Base-by-base conservation (phyloP, 2,888 invertebrate species). In the Pardosa pseudoannulata region DNA sequence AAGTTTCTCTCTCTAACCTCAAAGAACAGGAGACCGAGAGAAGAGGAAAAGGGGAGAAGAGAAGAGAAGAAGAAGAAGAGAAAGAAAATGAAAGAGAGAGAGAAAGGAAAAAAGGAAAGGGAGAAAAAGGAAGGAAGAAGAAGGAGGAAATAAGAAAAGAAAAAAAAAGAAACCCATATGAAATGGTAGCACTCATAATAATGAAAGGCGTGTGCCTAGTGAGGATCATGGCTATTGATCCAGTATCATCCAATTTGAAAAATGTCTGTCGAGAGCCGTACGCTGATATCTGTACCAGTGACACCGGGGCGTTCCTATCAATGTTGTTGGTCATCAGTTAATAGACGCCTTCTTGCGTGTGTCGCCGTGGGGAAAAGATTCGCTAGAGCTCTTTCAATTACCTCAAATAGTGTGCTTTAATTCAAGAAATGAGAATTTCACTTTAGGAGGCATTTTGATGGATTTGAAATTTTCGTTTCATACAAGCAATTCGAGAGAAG, bases 261-360 rank as follows among this genome's bases (percentile, higher is more conserved):
- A 79, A 32, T 46, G 72, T 72, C 46, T 23, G 28, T 46, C 27
- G 71, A 27, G 9, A 29, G 5, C 65, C 6, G 32, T 23, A 31
- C 46, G 41, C 23, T 50, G 79, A 72, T 72, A 72, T 64, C 79
- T n/a, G 65, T 32, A 27, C 36, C n/a, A 41, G 32, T 79, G 79
- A 79, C 72, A 79, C 39, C 5, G 19, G 72, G 79, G 79, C 79
- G 79, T 71, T 65, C 39, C 79, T 79, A 79, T 79, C 79, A 79
- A 16, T 64, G 71, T 72, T 32, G 32, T 32, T 67, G 56, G 56
- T 67, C 67, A 67, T 67, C 29, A n/a, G 19, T 72, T 72, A 31
- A 50, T 70, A 41, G 39, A 70, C 19, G 70, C 36, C 28, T 70
- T 27, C 41, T 70, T 32, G 41, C 70, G 70, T 70, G 41, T 36